Base-by-base conservation (phyloP, 2,113 vertebrate genomes). In the Muntiacus reevesi region DNA sequence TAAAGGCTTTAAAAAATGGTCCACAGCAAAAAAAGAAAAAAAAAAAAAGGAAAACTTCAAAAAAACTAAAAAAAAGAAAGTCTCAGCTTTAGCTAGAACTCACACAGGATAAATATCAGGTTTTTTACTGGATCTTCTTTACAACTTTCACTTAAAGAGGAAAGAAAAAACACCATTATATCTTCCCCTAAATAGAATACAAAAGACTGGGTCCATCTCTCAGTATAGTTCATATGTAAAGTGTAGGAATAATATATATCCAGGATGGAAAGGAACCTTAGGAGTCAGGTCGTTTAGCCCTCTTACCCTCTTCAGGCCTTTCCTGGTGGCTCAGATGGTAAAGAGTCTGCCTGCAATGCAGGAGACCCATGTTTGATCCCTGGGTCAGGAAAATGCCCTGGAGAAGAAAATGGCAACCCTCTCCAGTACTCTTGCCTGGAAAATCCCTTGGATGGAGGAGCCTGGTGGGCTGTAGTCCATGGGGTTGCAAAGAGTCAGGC, bases 91-190 rank as follows among this genome's bases (percentile, higher is more conserved):
- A 97, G 96, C 97, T 89, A 30, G 50, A 89, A 94, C 59, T 97
- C 89, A 94, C 95, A 97, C 96, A 98, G 97, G 50, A 97, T 90
- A 98, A 98, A 97, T 97, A 98, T 97, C 98, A 98, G 95, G 87
- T 81, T 97, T 97, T 97, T 95, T 71, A 71, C 97, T 98, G 95
- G 96, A 96, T 98, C 97, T 98, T 92, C 85, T 89, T 67, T 92
- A 93, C 60, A 92, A 84, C 93, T 94, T 83, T 97, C 86, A 87
- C n/a, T 94, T 92, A 54, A 82, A 92, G 30, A 54, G 27, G 45
- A 50, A 88, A 54, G 28, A 30, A 21, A 43, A 30, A 7, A 43
- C 45, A 60, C 15, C 50, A 45, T 89, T 71, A 27, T 57, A 30
- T 30, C 28, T 71, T 92, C 50, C 57, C 71, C 74, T 84, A 57